phyloP scores from a whole-genome alignment of 2,113 vertebrate genomes.

The Gopherus flavomarginatus region DNA sequence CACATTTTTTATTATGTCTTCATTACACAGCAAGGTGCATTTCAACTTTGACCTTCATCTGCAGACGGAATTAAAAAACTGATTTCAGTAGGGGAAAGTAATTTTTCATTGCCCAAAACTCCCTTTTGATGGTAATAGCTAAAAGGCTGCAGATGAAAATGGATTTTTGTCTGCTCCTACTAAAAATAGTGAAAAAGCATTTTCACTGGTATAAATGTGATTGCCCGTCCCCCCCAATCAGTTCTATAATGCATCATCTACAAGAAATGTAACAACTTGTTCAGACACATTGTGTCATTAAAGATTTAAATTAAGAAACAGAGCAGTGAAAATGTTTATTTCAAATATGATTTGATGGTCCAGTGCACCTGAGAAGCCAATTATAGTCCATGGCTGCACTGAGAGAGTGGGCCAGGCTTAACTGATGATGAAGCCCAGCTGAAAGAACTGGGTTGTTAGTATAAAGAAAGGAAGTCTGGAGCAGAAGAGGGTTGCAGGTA shows the following conservation, averaged over 20 bases:
- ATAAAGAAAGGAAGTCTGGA: too few species aligned
- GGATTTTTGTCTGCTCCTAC: background rate
- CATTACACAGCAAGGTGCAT: conserved; percentile 28
- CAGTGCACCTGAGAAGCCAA: too few species aligned
- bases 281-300: background rate
- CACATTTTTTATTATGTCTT: conserved; percentile 48
- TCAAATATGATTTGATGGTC: background rate
- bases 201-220: background rate
- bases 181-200: accelerated
- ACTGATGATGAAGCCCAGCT: too few species aligned
- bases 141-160: background rate
- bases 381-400: too few species aligned
- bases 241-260: background rate
- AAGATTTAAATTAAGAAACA: background rate
- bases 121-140: conserved; percentile 31
- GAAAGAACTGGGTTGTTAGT: too few species aligned
- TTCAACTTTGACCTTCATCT: conserved; percentile 52
- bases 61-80: conserved; percentile 29
- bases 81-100: background rate
- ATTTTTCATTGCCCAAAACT: conserved; percentile 44
- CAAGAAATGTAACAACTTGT: background rate
- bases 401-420: too few species aligned
- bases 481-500: background rate
- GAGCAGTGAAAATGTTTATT: accelerated
- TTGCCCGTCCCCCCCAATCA: accelerated